phyloP scores from a whole-genome alignment of 2,113 vertebrate species.

The Brachionichthys hirsutus region DNA sequence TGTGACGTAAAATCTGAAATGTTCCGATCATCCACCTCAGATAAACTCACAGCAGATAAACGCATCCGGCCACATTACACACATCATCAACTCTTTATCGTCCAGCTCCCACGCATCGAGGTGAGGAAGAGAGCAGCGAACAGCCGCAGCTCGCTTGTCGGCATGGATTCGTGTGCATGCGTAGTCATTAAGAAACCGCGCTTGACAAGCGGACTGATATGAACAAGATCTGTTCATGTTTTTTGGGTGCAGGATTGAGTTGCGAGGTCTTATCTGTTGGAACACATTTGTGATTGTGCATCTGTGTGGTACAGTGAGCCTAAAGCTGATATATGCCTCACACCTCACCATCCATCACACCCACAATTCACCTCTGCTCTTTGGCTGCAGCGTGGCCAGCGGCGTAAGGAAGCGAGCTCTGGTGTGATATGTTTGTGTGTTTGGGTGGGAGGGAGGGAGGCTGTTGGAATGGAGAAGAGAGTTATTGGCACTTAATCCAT shows the following conservation, averaged over 20 bases:
- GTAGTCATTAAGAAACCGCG: constrained; percentile 15
- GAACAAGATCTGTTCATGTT: not conserved
- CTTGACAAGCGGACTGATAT: constrained; percentile 3
- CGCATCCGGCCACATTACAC: constrained; percentile 8
- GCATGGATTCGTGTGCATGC: constrained; percentile 16
- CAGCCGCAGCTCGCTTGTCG: constrained; percentile 18
- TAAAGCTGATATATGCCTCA: constrained; percentile 4
- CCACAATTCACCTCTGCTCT: constrained; percentile 38
- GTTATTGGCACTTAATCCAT: constrained; percentile 63
- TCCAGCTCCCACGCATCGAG: constrained; percentile 47
- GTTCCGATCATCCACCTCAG: constrained; percentile 12
- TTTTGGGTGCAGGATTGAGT: too few relatives aligned
- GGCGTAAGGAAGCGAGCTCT: constrained; percentile 18
- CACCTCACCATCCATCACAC: constrained; percentile 17
- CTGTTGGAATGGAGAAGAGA: constrained; percentile 56
- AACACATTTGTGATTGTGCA: not conserved
- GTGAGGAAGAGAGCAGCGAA: constrained; percentile 38
- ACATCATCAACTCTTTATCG: constrained; percentile 41
- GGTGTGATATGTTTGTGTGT: constrained; percentile 62
- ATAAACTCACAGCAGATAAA: constrained; percentile 21
- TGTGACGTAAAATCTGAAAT: constrained; percentile 17
- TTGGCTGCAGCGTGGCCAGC: constrained; percentile 20
- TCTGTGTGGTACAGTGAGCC: not conserved
- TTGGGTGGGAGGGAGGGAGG: constrained; percentile 37
- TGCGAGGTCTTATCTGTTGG: too few relatives aligned